A percentile compares a stretch with the other conserved stretches of the same genome.
These are phyloP conservation scores for Papilio gigon DNA, from an alignment of 2,888 invertebrate genomes.

Conservation along the genomic window DNA sequence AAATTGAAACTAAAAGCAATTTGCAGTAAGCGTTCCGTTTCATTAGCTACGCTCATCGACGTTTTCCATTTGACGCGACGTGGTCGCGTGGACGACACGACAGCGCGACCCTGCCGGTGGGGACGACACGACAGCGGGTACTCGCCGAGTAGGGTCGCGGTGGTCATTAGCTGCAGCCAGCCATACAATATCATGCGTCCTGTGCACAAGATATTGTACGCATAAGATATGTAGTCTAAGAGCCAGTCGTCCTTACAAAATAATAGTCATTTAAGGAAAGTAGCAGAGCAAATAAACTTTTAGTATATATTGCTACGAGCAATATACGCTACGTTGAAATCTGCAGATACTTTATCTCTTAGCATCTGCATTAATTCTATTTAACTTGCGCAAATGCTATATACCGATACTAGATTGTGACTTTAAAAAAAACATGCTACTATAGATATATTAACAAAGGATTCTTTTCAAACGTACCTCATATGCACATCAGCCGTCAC, in stretches of 20 bases:
- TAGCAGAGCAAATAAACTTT: not conserved
- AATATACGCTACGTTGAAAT: too few relatives aligned
- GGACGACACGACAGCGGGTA: not conserved
- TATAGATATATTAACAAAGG: conserved; percentile 5
- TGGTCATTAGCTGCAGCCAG: conserved; percentile 52
- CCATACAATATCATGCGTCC: too few relatives aligned
- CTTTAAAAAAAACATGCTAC: not conserved
- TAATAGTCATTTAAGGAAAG: too few relatives aligned
- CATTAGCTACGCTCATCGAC: conserved; percentile 39
- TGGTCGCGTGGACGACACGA: conserved; percentile 4
- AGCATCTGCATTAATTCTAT: too few relatives aligned
- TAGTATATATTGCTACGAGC: too few relatives aligned
- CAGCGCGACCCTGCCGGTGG: not conserved
- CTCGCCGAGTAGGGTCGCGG: conserved; percentile 29
- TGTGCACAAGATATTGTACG: conserved; percentile 55
- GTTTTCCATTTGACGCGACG: conserved; percentile 43
- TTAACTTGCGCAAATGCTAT: too few relatives aligned
- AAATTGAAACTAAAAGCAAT: conserved; percentile 42
- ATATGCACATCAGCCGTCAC: conserved; percentile 16
- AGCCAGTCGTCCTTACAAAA: conserved; percentile 38
- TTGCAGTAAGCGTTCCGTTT: conserved; percentile 42
- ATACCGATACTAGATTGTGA: not conserved
- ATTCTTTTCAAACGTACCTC: conserved; percentile 23
- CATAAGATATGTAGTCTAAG: conserved; percentile 49
- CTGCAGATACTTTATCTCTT: too few relatives aligned